Conservation (phyloP, 2,113 vertebrate genomes). For the Rutilus rutilus region DNA sequence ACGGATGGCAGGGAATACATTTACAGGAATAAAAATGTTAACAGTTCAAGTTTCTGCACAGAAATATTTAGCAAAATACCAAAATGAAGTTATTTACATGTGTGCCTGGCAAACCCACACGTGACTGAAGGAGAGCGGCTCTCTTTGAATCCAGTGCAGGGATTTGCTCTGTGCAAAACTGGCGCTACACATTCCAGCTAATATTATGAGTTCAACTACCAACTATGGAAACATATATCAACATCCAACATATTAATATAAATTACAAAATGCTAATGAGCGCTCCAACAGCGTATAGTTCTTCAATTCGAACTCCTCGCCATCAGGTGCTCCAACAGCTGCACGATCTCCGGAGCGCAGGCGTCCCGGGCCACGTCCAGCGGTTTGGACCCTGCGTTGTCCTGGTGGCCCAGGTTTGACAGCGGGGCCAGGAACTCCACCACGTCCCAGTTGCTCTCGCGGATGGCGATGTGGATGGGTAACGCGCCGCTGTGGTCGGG, state of each 20-base stretch:
- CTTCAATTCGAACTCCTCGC: constrained; percentile 41
- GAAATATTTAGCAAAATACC: constrained; percentile 67
- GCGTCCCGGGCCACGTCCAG: constrained; percentile 77
- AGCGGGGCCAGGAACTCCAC: constrained; percentile 80
- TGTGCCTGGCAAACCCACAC: constrained; percentile 73
- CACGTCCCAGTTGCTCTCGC: constrained; percentile 79
- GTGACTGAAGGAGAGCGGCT: constrained; percentile 58
- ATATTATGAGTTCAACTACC: constrained; percentile 68
- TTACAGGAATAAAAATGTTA: constrained; percentile 65
- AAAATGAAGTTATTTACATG: constrained; percentile 69
- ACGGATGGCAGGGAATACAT: constrained; percentile 62
- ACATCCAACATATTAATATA: constrained; percentile 23
- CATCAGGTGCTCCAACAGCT: constrained; percentile 66
- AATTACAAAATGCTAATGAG: not conserved
- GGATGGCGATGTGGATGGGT: constrained; percentile 84
- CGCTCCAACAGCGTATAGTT: not conserved
- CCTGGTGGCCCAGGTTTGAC: constrained; percentile 80
- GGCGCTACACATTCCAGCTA: constrained; percentile 71
- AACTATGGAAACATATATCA: constrained; percentile 46
- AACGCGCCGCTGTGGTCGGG: constrained; percentile 78
- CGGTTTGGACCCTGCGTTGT: constrained; percentile 77
- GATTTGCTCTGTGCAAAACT: constrained; percentile 80
- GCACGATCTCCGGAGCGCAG: constrained; percentile 68
- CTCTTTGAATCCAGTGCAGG: constrained; percentile 58
- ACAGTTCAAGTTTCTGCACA: constrained; percentile 70